Conservation (phyloP, 2,888 invertebrate species). For the Apamea monoglypha region DNA sequence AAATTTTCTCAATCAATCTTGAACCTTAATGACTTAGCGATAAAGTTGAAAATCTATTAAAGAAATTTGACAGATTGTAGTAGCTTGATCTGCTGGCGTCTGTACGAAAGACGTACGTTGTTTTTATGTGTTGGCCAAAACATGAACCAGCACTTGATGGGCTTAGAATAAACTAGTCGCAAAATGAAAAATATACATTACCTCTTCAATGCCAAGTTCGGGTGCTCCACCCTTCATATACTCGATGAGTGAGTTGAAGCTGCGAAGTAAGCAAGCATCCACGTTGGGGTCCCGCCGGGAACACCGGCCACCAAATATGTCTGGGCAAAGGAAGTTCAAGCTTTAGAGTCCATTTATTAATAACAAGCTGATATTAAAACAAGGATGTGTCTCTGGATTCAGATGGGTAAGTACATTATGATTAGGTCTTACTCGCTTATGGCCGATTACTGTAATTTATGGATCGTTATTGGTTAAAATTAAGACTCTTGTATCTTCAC, state of each 20-base stretch:
- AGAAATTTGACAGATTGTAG: too few relatives aligned
- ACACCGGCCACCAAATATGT: constrained; percentile 94
- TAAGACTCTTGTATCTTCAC: too few relatives aligned
- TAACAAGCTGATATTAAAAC: neutral
- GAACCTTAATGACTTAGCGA: too few relatives aligned
- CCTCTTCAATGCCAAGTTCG: constrained; percentile 92
- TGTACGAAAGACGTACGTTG: too few relatives aligned
- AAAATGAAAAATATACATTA: constrained; percentile 66
- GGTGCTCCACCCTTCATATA: constrained; percentile 94
- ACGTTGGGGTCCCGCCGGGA: constrained; percentile 92
- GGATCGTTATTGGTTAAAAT: neutral
- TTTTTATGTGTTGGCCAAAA: too few relatives aligned
- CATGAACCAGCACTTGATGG: too few relatives aligned
- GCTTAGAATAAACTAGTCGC: neutral
- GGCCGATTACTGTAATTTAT: too few relatives aligned
- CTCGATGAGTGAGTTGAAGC: constrained; percentile 93
- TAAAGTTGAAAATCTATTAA: too few relatives aligned
- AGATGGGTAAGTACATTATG: neutral
- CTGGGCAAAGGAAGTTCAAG: constrained; percentile 79
- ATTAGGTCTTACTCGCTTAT: too few relatives aligned
- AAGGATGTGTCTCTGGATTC: neutral
- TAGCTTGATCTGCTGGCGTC: too few relatives aligned
- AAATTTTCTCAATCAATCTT: too few relatives aligned
- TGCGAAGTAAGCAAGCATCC: constrained; percentile 93
- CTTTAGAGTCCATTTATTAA: neutral